Base-by-base conservation (phyloP, 2,797 vertebrate genomes). In the Odontamblyopus rebecca region DNA sequence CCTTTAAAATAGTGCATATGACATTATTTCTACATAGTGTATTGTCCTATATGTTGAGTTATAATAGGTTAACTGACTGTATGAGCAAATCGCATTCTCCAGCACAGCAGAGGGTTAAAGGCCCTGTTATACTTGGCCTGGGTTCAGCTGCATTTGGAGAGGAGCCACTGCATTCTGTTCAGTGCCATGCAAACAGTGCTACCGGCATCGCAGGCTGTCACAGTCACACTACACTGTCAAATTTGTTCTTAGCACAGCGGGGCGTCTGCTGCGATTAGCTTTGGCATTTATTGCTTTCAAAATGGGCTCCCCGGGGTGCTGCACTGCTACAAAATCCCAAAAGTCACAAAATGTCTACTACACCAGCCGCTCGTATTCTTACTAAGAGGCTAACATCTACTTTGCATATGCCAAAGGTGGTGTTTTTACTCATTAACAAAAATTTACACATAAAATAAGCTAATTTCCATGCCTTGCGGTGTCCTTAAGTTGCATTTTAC, bases 81-180 rank as follows among this genome's bases (percentile, higher is more conserved):
- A n/a, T 18, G 61, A n/a, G 30, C 23, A 84, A 83, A 85, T 51
- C 81, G 70, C 41, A 81, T 77, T 81, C 54, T 82, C 19, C 74
- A 76, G 84, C 76, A 65, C 75, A 83, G 84, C 84, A 51, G 61
- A 70, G 68, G 62, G 6, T 72, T 82, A 69, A 89, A 78, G 81
- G 79, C 68, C 83, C 79, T 82, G 72, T 88, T 86, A 87, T 81
- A 83, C 75, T 44, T 92, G 91, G 89, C 90, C 79, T 87, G 75
- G 60, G 80, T 59, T 87, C 82, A 86, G 81, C 83, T 86, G 73
- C 83, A 86, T 69, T 82, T 92, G 89, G 87, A 87, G 70, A 41
- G 73, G 69, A 75, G 83, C 86, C 91, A 93, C 35, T 3, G 16
- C 74, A 69, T 72, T 73, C 79, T 81, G 75, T 79, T 88, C 72